Evolutionary conservation across 2,888 invertebrate genomes (phyloP), one percentile per base, ranked within the genome.

Genomic region (Craniophora ligustri): DNA sequence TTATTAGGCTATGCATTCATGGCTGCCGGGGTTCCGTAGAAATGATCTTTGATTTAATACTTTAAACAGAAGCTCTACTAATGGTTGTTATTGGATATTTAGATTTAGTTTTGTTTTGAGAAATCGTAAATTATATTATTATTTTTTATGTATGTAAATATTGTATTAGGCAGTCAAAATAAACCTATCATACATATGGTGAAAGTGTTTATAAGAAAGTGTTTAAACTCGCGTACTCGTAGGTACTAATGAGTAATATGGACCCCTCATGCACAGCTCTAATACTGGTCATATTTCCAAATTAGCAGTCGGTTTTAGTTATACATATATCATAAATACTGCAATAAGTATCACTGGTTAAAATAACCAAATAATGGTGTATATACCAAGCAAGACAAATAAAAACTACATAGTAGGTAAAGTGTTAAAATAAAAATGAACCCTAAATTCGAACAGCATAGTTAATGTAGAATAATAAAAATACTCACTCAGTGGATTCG

Each of bases 1-100:
- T 91, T 89, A 89, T 90, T 90, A 86, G 82, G 82, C 82, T 85
- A 87, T 88, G 86, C 88, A 89, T 89, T 90, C 85, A 87, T 86
- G 76, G 78, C 74, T 70, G 72, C 71, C 71, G 61, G 79, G 79
- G 81, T 85, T 87, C 84, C 67, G 79, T 77, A 76, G 60, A 55
- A 76, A 75, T 78, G 73, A 81, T 79, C 67, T 8, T 55, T 28
- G 51, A 65, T 56, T 67, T 53, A 32, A 54, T 60, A 51, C 62
- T 65, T 56, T 39, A 39, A 31, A 38, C n/a, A 23, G 31, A 34
- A 42, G 5, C 19, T 36, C 11, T 40, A 31, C 31, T 15, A 2
- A 2, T n/a, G 18, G 3, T 18, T 11, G 4, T 18, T 39, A 32
- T 42, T 47, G 14, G 3, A 42, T 13, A 18, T 19, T 21, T 21